A percentile compares a stretch with the other conserved stretches of the same genome.
These are phyloP conservation scores for Hormaphis cornu DNA, from an alignment of 1,140 invertebrate species.

Conservation along the genomic window DNA sequence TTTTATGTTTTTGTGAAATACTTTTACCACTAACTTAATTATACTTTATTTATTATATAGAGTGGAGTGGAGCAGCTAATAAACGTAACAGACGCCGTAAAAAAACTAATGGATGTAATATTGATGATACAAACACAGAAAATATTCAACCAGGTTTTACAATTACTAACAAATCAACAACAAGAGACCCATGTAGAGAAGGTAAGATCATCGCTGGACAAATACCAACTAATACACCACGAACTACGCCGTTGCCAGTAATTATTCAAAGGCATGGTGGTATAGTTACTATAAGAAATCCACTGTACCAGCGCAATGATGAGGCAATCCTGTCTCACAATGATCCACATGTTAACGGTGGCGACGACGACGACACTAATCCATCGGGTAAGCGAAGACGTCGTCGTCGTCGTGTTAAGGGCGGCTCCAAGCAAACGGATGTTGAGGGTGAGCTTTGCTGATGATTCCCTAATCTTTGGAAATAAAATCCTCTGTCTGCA, in stretches of 20 bases:
- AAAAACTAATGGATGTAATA: not conserved
- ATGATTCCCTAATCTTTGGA: slow-evolving; percentile 1
- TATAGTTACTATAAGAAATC: slow-evolving; percentile 73
- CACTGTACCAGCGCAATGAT: slow-evolving; percentile 47
- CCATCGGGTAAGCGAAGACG: slow-evolving; percentile 43
- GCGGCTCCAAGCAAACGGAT: slow-evolving; percentile 47
- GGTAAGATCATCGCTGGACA: slow-evolving; percentile 21
- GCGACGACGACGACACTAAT: slow-evolving; percentile 41
- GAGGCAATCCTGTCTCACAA: slow-evolving; percentile 40
- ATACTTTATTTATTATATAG: slow-evolving; percentile 13
- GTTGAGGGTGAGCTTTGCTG: slow-evolving; percentile 46
- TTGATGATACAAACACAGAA: slow-evolving; percentile 13
- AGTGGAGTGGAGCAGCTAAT: slow-evolving; percentile 3
- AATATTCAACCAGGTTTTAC: slow-evolving; percentile 23
- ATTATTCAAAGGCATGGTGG: slow-evolving; percentile 62
- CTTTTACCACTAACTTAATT: not conserved
- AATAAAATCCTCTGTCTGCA: not conserved
- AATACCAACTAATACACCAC: slow-evolving; percentile 15
- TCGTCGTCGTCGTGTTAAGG: slow-evolving; percentile 33
- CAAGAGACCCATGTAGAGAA: slow-evolving; percentile 1
- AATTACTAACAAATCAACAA: slow-evolving; percentile 14
- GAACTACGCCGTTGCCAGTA: slow-evolving; percentile 43
- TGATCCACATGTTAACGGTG: not conserved
- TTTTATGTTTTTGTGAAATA: not conserved
- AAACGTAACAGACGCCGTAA: slow-evolving; percentile 24